Evolutionary conservation across 2,113 vertebrate species (phyloP), one percentile per base, ranked within the genome.

Genomic region (Upupa epops): DNA sequence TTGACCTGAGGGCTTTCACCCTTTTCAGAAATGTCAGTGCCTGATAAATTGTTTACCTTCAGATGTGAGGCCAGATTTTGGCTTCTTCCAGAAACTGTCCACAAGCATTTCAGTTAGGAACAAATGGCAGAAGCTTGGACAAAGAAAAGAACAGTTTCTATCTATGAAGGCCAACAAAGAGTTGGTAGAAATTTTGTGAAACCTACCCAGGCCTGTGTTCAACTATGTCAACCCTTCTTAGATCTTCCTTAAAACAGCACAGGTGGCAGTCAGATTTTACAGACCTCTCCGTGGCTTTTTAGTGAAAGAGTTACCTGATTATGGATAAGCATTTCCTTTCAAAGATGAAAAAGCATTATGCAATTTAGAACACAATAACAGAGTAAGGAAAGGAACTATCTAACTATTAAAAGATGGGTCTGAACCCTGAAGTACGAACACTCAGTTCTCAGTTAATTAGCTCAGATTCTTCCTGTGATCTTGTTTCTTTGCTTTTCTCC

Each of bases 81-180:
- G 14, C 11, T 74, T 78, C n/a, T 51, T 76, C 7, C 56, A 71
- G 24, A 63, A 25, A 6, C 4, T 69, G 12, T 34, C 5, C 13
- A 6, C 22, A 55, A 76, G 1, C 1, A 51, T 46, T 64, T 85
- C 63, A 52, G 8, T 36, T 25, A 56, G 11, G 25, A 66, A 1
- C 21, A 72, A 79, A 45, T 9, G 1, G 8, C 6, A 59, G 17
- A 49, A 83, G 0, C 9, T 9, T 29, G 18, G 37, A 48, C 12
- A 72, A 52, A 69, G 6, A 4, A 56, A 10, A 52, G 13, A 60
- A 2, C 19, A 36, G 4, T 45, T 66, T 37, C 48, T 52, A 7
- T 12, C 20, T 36, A n/a, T 5, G 7, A 64, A 76, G 9, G 2
- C 3, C 11, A 60, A 8, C 2, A 18, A 32, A 17, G 0, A 0